A percentile compares a stretch with the other conserved stretches of the same genome.
Evolutionary conservation across 2,797 vertebrate genomes (phyloP).

Genomic region (Platalea minor): DNA sequence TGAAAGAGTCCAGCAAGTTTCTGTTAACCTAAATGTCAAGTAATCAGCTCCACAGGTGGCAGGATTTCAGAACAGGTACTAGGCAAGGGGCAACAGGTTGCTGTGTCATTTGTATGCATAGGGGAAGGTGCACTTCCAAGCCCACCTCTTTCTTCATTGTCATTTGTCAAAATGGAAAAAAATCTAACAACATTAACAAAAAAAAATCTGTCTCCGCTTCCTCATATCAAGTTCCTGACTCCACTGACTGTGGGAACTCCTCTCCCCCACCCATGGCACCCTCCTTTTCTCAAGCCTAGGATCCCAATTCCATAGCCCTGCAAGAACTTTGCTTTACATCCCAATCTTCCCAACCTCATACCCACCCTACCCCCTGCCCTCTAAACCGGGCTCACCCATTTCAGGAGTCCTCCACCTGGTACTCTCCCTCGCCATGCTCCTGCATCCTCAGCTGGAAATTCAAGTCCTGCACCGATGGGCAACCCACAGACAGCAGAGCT

Average conservation of each 20-base stretch:
- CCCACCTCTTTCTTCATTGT: background rate
- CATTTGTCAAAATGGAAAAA: background rate
- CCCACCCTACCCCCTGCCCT: background rate
- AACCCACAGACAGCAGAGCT: background rate
- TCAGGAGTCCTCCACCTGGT: background rate
- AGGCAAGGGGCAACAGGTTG: background rate
- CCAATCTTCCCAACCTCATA: background rate
- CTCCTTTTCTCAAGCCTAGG: background rate
- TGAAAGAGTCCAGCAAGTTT: slow-evolving; percentile 8
- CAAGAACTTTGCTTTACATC: background rate
- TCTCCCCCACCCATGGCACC: background rate
- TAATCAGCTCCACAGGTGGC: background rate
- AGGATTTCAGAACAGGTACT: background rate
- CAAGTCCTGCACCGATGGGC: background rate
- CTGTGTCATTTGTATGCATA: background rate
- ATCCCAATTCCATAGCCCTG: background rate
- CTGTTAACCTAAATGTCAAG: background rate
- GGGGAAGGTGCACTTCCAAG: background rate
- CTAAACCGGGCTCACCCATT: background rate
- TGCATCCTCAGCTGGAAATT: background rate
- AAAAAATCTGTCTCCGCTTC: background rate
- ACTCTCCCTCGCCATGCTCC: background rate
- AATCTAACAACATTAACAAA: background rate
- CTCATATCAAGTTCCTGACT: background rate
- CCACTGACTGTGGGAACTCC: background rate